Conservation (phyloP, 2,797 vertebrate genomes). For the Sardinella longiceps region DNA sequence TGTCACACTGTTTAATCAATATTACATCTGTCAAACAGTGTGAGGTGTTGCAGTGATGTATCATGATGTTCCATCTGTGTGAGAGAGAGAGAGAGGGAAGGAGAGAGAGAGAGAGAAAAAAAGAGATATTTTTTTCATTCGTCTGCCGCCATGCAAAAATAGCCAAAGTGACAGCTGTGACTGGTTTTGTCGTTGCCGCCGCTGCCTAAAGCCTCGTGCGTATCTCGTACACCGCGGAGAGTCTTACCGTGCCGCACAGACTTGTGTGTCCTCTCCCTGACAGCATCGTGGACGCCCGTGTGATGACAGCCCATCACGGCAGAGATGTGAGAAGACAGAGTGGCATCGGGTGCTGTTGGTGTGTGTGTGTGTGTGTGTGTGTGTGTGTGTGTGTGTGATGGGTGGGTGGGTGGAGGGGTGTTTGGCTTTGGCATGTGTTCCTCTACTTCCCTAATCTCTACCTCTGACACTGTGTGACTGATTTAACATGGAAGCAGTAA, state of each 20-base stretch:
- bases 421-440: constrained; percentile 76
- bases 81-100: neutral
- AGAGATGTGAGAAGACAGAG: constrained; percentile 77
- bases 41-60: neutral
- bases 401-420: neutral
- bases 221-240: constrained; percentile 64
- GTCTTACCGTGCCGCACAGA: neutral
- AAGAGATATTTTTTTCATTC: constrained; percentile 66
- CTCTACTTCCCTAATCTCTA: constrained; percentile 75
- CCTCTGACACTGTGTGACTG: constrained; percentile 73
- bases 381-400: neutral
- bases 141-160: constrained; percentile 79
- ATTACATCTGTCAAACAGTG: constrained; percentile 18
- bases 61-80: neutral
- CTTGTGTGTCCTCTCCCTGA: constrained; percentile 72
- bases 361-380: neutral
- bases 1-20: constrained; percentile 41
- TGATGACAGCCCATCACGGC: constrained; percentile 80
- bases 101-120: neutral
- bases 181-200: constrained; percentile 70
- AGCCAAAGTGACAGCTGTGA: constrained; percentile 79
- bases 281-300: constrained; percentile 77
- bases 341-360: constrained; percentile 63
- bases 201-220: constrained; percentile 62
- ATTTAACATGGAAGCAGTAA: constrained; percentile 66